phyloP scores from a whole-genome alignment of 2,888 invertebrate genomes.

The Gandaritis pyraliata region DNA sequence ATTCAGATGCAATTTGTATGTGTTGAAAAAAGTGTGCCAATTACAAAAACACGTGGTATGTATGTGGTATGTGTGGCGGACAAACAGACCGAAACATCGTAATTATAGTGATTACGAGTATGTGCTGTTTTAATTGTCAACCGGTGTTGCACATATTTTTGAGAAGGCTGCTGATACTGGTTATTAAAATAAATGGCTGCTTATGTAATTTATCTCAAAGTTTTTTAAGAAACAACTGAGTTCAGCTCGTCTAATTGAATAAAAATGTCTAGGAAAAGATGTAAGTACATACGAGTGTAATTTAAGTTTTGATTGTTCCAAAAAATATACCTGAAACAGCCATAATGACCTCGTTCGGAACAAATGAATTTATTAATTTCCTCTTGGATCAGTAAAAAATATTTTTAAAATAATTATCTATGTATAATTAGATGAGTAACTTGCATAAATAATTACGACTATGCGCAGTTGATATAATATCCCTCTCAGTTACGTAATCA shows the following conservation, averaged over 20 bases:
- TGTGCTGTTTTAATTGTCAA: constrained; percentile 34
- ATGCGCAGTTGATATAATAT: neutral
- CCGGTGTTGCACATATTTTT: constrained; percentile 21
- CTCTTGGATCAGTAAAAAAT: too few relatives aligned
- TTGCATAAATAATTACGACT: too few relatives aligned
- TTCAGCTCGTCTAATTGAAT: neutral
- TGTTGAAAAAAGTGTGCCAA: constrained; percentile 42
- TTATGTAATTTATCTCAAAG: neutral
- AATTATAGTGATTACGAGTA: constrained; percentile 47
- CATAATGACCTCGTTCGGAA: too few relatives aligned
- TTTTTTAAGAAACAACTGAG: neutral
- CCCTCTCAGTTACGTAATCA: constrained; percentile 11
- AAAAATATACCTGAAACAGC: too few relatives aligned
- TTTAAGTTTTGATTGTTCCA: too few relatives aligned
- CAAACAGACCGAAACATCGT: constrained; percentile 50
- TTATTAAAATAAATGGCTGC: constrained; percentile 4
- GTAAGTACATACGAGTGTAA: too few relatives aligned
- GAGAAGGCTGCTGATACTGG: constrained; percentile 5
- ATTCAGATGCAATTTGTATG: constrained; percentile 11
- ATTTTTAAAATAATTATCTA: too few relatives aligned
- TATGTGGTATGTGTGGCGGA: constrained; percentile 50
- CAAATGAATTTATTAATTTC: too few relatives aligned
- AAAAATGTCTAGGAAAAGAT: too few relatives aligned
- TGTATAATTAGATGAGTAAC: too few relatives aligned
- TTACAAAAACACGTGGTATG: constrained; percentile 44